Conservation (phyloP, 2,113 vertebrate species). For the Odontophorus gujanensis region DNA sequence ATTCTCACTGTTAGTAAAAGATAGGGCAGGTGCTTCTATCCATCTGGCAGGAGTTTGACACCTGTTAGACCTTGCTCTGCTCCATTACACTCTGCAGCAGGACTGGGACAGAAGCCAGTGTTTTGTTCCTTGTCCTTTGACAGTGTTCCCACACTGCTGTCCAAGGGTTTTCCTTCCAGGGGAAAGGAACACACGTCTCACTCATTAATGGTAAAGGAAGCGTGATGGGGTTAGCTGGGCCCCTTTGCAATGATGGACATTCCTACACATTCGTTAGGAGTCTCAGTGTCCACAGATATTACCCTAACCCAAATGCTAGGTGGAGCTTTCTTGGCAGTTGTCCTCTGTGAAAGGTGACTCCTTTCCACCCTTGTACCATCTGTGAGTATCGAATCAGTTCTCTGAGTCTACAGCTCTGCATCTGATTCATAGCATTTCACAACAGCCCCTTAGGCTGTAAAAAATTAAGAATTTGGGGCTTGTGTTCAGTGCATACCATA, state of each 20-base stretch:
- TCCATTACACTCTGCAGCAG: not conserved
- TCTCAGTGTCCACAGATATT: not conserved
- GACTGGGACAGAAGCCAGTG: not conserved
- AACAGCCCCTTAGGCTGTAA: not conserved
- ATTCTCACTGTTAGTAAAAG: not conserved
- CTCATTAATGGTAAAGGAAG: not conserved
- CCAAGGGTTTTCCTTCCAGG: not conserved
- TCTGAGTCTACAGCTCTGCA: not conserved
- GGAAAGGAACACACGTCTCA: fast-evolving
- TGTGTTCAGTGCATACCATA: not conserved
- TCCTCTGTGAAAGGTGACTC: not conserved
- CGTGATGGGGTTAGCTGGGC: not conserved
- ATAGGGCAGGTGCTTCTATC: not conserved
- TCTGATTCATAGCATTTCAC: not conserved
- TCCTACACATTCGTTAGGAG: not conserved
- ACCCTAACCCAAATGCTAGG: not conserved
- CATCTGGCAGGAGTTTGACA: not conserved
- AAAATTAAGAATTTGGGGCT: not conserved
- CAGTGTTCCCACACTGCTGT: not conserved
- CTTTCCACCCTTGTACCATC: not conserved
- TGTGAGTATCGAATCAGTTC: not conserved
- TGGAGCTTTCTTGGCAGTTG: not conserved
- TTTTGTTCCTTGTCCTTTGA: not conserved
- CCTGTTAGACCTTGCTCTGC: not conserved
- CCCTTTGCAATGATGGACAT: not conserved